Evolutionary conservation across 2,797 vertebrate genomes (phyloP), one percentile per base, ranked within the genome.

Genomic region (Macroramphosus scolopax): DNA sequence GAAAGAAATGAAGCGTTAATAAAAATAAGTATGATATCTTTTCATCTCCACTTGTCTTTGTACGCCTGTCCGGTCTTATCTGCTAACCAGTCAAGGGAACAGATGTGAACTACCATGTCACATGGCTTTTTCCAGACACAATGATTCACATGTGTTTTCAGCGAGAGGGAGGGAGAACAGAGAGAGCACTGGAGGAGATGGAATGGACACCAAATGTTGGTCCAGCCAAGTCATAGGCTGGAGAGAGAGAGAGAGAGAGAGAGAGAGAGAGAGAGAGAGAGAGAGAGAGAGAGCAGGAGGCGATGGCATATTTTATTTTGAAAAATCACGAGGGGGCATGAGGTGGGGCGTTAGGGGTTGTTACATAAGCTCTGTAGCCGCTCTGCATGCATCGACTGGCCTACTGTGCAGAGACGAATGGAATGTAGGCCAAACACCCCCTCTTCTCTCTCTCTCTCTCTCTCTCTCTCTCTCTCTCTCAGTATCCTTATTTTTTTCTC

Each of bases 331-430:
- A 66, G 52, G 54, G 68, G 58, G 39, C 36, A 62, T 5, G 51
- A 52, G 47, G 49, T 49, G 57, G 62, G 57, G 59, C 34, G 5
- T 12, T 15, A 34, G 49, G 32, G 71, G 9, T 9, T 43, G 79
- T 89, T 86, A 86, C 81, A 83, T 87, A 89, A 88, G 77, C 61
- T 60, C 61, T 82, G 62, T 75, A 75, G 75, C 78, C 72, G 42
- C 75, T 77, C 71, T 68, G 79, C 76, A 78, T 77, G 78, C 73
- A 80, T 63, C 1, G 73, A 66, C 68, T 60, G 75, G 80, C 73
- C 82, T 76, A 81, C 83, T 81, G 83, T 73, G 80, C 77, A 74
- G 72, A 74, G 63, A 51, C 71, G 16, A 63, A 53, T 71, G 79
- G 80, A 83, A 88, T 86, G 81, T 80, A 80, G 83, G 85, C 72